These are phyloP conservation scores for Popillia japonica DNA, from an alignment of 1,140 invertebrate genomes.

Conservation along the genomic window DNA sequence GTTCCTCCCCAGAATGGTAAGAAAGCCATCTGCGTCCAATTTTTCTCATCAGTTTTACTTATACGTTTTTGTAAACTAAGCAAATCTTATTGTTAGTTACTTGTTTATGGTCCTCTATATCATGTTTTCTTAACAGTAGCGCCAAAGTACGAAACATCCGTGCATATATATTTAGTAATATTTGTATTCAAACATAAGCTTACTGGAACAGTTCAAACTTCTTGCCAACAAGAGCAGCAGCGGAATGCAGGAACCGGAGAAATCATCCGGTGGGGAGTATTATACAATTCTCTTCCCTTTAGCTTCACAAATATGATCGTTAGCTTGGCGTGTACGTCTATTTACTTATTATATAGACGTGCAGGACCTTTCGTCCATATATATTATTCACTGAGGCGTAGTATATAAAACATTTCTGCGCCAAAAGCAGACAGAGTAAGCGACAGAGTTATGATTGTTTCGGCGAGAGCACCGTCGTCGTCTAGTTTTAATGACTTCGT, in stretches of 20 bases:
- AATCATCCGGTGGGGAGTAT: not conserved
- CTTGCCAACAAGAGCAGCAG: too few relatives aligned
- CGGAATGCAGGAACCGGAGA: not conserved
- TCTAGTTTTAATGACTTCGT: constrained; percentile 12
- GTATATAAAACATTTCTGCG: not conserved
- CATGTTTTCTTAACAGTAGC: too few relatives aligned
- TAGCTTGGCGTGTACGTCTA: not conserved
- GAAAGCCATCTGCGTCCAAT: too few relatives aligned
- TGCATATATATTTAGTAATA: too few relatives aligned
- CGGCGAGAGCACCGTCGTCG: not conserved
- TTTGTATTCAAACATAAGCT: too few relatives aligned
- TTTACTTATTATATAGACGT: not conserved
- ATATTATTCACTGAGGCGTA: not conserved
- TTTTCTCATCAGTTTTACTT: too few relatives aligned
- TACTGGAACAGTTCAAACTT: too few relatives aligned
- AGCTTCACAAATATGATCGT: not conserved
- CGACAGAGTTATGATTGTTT: constrained; percentile 22
- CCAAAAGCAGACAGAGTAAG: not conserved
- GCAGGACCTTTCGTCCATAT: not conserved
- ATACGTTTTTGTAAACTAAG: too few relatives aligned
- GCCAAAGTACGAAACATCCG: too few relatives aligned
- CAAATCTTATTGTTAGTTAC: too few relatives aligned
- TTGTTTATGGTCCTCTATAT: too few relatives aligned
- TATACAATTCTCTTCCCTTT: not conserved
- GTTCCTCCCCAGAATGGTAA: too few relatives aligned